phyloP scores from a whole-genome alignment of 2,797 vertebrate species.

The Myotis planiceps region DNA sequence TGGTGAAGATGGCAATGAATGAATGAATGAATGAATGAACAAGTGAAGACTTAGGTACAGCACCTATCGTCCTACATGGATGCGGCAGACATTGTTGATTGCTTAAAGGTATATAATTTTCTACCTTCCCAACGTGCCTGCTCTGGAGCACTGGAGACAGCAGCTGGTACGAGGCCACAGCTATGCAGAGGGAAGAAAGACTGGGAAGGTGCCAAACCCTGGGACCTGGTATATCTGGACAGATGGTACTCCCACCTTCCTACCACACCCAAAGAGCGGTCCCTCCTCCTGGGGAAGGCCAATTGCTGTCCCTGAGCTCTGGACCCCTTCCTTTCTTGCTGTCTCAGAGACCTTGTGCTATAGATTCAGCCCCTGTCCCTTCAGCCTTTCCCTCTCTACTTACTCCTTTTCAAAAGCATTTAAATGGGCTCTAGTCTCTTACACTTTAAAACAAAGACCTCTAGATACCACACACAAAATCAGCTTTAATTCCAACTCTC shows the following conservation, averaged over 20 bases:
- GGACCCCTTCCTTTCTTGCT: background rate
- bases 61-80: no score
- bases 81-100: background rate
- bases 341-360: background rate
- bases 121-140: background rate
- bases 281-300: background rate
- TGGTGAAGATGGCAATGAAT: background rate
- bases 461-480: background rate
- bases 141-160: background rate
- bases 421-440: background rate
- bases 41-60: background rate
- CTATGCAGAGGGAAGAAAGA: background rate
- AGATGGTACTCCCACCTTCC: background rate
- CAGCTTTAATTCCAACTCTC: background rate
- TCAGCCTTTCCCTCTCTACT: background rate
- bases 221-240: background rate
- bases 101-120: background rate
- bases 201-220: no score
- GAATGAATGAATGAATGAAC: background rate
- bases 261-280: fast-evolving
- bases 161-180: background rate
- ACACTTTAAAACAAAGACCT: background rate
- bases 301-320: background rate
- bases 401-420: background rate
- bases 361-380: background rate